Conservation (phyloP, 2,888 invertebrate genomes). For the Esperia sulphurella region DNA sequence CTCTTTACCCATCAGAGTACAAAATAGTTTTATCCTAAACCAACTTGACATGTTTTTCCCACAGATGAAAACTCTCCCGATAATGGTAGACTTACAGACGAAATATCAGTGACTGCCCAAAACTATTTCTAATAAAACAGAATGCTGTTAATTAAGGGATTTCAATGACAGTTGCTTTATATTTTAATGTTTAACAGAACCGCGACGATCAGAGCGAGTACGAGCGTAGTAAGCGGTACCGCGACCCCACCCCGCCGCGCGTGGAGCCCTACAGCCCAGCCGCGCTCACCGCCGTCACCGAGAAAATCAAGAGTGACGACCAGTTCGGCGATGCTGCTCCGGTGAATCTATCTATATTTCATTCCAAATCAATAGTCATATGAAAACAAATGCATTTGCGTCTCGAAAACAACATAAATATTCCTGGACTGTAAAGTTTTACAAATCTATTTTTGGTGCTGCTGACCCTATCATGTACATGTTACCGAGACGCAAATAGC, state of each 20-base stretch:
- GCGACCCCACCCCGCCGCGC: constrained; percentile 90
- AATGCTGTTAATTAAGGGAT: neutral
- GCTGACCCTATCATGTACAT: no score
- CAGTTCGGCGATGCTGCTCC: constrained; percentile 91
- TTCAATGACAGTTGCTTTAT: no score
- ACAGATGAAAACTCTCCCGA: neutral
- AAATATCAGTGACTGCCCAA: neutral
- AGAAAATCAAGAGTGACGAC: constrained; percentile 92
- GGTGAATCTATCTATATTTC: constrained; percentile 53
- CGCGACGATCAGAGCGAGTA: constrained; percentile 95
- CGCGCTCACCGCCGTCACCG: constrained; percentile 85
- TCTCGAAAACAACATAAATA: no score
- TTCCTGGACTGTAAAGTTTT: no score
- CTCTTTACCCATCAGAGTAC: no score
- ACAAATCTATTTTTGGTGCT: no score
- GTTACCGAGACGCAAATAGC: no score
- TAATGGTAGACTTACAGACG: neutral
- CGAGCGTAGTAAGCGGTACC: constrained; percentile 87
- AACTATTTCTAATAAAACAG: neutral
- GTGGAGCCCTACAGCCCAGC: constrained; percentile 89
- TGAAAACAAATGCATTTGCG: no score
- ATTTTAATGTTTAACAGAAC: constrained; percentile 76
- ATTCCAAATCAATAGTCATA: no score
- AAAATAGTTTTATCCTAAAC: no score
- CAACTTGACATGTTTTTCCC: no score